phyloP scores from a whole-genome alignment of 2,797 vertebrate species.

The Diplodus puntazzo region DNA sequence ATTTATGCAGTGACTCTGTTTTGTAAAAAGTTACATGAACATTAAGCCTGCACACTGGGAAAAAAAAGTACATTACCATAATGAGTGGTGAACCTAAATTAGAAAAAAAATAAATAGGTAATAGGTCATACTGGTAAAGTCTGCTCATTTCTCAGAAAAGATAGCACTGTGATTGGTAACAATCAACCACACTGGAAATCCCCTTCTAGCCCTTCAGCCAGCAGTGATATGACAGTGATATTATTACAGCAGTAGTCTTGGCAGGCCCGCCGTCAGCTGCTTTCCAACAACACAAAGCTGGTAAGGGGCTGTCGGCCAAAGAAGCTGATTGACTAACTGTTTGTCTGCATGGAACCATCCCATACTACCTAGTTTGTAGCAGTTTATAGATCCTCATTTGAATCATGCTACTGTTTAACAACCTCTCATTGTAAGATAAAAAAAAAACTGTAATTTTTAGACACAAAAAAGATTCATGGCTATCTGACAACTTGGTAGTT shows the following conservation, averaged over 20 bases:
- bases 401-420: constrained; percentile 3
- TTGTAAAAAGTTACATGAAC: not conserved
- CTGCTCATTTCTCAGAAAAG: constrained; percentile 26
- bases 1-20: not conserved
- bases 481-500: not conserved
- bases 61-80: not conserved
- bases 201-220: constrained; percentile 51
- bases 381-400: not conserved
- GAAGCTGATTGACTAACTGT: constrained; percentile 35
- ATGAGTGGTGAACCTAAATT: constrained; percentile 2
- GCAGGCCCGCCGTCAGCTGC: constrained; percentile 49
- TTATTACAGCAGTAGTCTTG: constrained; percentile 61
- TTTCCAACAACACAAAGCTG: constrained; percentile 67
- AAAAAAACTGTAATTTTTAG: constrained; percentile 1
- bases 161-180: constrained; percentile 35
- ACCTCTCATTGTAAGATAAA: constrained; percentile 9
- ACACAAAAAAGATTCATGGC: not conserved
- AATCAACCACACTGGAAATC: constrained; percentile 64
- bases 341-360: constrained; percentile 30
- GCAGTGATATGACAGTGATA: constrained; percentile 58
- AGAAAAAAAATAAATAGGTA: not conserved
- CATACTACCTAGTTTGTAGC: not conserved
- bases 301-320: constrained; percentile 43
- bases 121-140: not conserved
- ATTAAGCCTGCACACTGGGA: not conserved